These are phyloP conservation scores for Charaxes varanes DNA, from an alignment of 1,140 invertebrate species.

Conservation along the genomic window DNA sequence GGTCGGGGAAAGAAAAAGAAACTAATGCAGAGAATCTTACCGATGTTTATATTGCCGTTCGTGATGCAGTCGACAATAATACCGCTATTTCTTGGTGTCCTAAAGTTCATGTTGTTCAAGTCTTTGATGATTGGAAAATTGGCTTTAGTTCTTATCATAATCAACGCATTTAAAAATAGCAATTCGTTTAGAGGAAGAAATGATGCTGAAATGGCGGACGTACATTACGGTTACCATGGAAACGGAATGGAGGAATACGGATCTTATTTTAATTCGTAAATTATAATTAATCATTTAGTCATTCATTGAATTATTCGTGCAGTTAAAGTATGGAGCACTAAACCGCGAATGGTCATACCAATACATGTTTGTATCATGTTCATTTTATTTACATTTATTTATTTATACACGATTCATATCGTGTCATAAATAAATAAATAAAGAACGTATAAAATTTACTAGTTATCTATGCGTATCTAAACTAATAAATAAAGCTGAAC, in stretches of 20 bases:
- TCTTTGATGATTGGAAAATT: slow-evolving; percentile 78
- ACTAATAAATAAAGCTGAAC: no score
- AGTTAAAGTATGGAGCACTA: no score
- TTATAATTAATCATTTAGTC: neutral
- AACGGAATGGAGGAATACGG: slow-evolving; percentile 74
- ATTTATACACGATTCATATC: no score
- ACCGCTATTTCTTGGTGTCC: slow-evolving; percentile 76
- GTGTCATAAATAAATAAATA: no score
- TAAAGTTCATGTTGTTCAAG: slow-evolving; percentile 79
- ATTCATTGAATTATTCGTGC: no score
- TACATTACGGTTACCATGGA: slow-evolving; percentile 73
- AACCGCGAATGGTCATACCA: no score
- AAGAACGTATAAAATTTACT: no score
- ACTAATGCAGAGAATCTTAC: slow-evolving; percentile 75
- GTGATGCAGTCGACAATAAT: slow-evolving; percentile 78
- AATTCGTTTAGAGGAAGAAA: slow-evolving; percentile 57
- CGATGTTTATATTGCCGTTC: slow-evolving; percentile 78
- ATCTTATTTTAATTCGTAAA: slow-evolving; percentile 18
- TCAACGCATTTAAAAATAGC: slow-evolving; percentile 76
- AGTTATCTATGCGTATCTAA: no score
- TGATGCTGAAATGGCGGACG: slow-evolving; percentile 46
- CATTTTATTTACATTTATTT: no score
- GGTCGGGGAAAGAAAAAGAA: slow-evolving; percentile 75
- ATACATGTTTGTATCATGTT: no score
- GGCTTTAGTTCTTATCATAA: slow-evolving; percentile 75